phyloP scores from a whole-genome alignment of 2,113 vertebrate genomes.

The Actinemys pallida region DNA sequence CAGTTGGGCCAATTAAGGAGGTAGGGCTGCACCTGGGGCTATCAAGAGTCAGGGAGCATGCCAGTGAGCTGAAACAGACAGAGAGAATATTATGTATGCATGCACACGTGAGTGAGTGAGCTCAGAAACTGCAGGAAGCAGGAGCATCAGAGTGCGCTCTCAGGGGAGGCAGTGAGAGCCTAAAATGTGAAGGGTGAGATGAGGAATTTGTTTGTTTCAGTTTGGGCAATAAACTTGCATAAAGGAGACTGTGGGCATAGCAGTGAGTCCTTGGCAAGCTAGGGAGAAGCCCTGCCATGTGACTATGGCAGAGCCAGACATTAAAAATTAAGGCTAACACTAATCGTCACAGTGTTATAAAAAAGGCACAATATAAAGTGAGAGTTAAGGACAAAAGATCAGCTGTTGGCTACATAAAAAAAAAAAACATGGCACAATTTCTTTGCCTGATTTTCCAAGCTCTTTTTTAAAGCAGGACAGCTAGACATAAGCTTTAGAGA shows the following conservation, averaged over 20 bases:
- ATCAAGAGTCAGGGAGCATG: neutral
- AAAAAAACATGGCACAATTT: accelerated
- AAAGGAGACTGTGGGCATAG: neutral
- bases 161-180: neutral
- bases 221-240: neutral
- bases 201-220: neutral
- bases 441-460: accelerated
- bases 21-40: neutral
- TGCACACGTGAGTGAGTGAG: neutral
- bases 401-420: neutral
- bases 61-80: too few species aligned
- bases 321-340: neutral
- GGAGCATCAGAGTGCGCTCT: neutral
- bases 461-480: neutral
- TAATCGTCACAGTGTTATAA: accelerated
- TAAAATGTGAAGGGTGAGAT: neutral
- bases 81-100: neutral
- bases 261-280: neutral
- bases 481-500: neutral
- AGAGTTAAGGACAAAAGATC: neutral
- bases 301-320: neutral
- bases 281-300: neutral
- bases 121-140: neutral
- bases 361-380: neutral
- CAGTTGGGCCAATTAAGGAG: neutral